Evolutionary conservation across 1,140 invertebrate species (phyloP).

Genomic region (Drosophila kanapiae): DNA sequence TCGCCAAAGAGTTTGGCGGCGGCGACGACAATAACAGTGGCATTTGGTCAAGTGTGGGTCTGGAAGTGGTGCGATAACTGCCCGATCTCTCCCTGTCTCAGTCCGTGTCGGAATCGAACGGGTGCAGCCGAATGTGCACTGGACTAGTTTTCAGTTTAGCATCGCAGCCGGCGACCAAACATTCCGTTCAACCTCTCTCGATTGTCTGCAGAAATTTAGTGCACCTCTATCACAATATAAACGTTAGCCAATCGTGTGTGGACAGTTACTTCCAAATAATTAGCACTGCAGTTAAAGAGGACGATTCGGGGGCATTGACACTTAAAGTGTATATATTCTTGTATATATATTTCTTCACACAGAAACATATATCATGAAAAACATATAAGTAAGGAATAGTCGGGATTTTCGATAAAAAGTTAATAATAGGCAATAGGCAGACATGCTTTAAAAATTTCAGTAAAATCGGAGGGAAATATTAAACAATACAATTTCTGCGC

Average conservation of each 20-base stretch:
- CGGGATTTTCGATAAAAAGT: too few relatives aligned
- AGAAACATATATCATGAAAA: too few relatives aligned
- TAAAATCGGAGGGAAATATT: too few relatives aligned
- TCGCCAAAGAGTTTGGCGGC: conserved; percentile 42
- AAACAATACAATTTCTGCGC: too few relatives aligned
- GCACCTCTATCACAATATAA: background rate
- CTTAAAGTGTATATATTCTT: background rate
- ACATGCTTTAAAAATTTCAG: too few relatives aligned
- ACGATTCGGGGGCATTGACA: background rate
- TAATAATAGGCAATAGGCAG: too few relatives aligned
- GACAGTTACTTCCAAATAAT: background rate
- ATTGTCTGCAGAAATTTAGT: background rate
- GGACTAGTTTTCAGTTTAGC: conserved; percentile 25
- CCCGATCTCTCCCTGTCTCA: conserved; percentile 3
- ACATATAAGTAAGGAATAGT: too few relatives aligned
- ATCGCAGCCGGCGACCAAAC: conserved; percentile 5
- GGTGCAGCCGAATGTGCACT: conserved; percentile 21
- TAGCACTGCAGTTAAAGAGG: background rate
- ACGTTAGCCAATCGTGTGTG: background rate
- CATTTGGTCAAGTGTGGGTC: conserved; percentile 63
- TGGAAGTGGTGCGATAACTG: conserved; percentile 33
- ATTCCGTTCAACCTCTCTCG: conserved; percentile 8
- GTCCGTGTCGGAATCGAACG: background rate
- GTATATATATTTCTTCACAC: too few relatives aligned
- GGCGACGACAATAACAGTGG: conserved; percentile 26